Percentiles rank a stretch among this genome's conserved stretches.
Evolutionary conservation across 2,888 invertebrate genomes (phyloP).

Genomic region (Spilosoma lubricipeda): DNA sequence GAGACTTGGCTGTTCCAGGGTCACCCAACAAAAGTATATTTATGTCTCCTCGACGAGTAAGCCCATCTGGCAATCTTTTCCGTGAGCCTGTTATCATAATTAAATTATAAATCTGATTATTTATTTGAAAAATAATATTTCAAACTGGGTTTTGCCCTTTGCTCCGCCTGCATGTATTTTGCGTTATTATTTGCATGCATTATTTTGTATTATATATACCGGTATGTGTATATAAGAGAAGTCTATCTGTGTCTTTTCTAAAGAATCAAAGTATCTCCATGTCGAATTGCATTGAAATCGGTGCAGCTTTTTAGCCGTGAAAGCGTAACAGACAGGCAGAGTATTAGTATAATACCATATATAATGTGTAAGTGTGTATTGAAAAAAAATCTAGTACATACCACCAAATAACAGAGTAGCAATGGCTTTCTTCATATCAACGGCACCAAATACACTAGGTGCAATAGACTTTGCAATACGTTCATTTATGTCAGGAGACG

Average conservation of each 20-base stretch:
- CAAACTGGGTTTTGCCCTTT: too few species aligned
- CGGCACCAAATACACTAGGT: constrained; percentile 97
- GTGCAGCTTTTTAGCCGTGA: too few species aligned
- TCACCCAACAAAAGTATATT: constrained; percentile 98
- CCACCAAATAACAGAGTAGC: constrained; percentile 98
- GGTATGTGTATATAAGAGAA: too few species aligned
- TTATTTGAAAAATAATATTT: not conserved
- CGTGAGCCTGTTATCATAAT: constrained; percentile 86
- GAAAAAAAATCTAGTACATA: constrained; percentile 37
- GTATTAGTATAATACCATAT: too few species aligned
- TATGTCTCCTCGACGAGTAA: constrained; percentile 98
- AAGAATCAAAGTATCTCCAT: too few species aligned
- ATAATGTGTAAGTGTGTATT: too few species aligned
- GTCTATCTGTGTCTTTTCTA: too few species aligned
- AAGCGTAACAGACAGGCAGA: too few species aligned
- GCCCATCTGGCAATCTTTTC: constrained; percentile 96
- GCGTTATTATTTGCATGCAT: too few species aligned
- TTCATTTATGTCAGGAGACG: constrained; percentile 95
- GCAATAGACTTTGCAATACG: constrained; percentile 96
- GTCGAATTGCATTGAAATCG: too few species aligned
- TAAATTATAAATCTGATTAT: not conserved
- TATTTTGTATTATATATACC: too few species aligned
- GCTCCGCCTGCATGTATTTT: too few species aligned
- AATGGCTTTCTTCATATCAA: constrained; percentile 98
- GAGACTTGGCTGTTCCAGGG: constrained; percentile 99